phyloP scores from a whole-genome alignment of 1,140 invertebrate species.

The Sarcophaga bullata region DNA sequence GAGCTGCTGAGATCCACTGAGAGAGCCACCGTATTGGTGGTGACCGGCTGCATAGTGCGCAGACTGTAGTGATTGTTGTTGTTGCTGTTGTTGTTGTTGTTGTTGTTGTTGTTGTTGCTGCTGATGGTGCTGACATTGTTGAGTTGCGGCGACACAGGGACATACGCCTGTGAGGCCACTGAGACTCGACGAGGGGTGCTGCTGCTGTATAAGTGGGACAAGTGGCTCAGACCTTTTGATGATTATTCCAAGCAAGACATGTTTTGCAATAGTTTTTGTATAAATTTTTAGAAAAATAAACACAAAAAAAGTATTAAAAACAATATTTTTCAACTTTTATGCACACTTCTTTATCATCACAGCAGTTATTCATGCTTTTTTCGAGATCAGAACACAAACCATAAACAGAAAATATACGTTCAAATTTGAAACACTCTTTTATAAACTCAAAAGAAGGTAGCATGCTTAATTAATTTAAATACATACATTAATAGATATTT shows the following conservation, averaged over 20 bases:
- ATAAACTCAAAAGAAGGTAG: background rate
- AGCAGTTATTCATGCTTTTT: slow-evolving; percentile 32
- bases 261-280: slow-evolving; percentile 5
- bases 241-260: slow-evolving; percentile 8
- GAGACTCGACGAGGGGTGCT: slow-evolving; percentile 66
- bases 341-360: background rate
- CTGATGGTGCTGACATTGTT: slow-evolving; percentile 60
- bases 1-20: slow-evolving; percentile 66
- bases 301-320: slow-evolving; percentile 11
- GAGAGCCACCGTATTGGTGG: slow-evolving; percentile 57
- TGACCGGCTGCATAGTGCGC: slow-evolving; percentile 55
- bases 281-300: background rate
- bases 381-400: slow-evolving; percentile 34
- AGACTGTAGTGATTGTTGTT: slow-evolving; percentile 61
- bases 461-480: slow-evolving; percentile 2
- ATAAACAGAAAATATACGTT: slow-evolving; percentile 39
- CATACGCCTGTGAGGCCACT: slow-evolving; percentile 65
- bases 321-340: background rate
- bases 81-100: slow-evolving; percentile 52
- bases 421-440: background rate
- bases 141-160: slow-evolving; percentile 61
- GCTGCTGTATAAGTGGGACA: slow-evolving; percentile 66
- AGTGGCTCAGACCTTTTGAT: slow-evolving; percentile 62
- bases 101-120: slow-evolving; percentile 55
- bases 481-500: too few species aligned